A percentile compares a stretch with the other conserved stretches of the same genome.
Evolutionary conservation across 1,140 invertebrate species (phyloP).

Genomic region (Drosophila ficusphila): DNA sequence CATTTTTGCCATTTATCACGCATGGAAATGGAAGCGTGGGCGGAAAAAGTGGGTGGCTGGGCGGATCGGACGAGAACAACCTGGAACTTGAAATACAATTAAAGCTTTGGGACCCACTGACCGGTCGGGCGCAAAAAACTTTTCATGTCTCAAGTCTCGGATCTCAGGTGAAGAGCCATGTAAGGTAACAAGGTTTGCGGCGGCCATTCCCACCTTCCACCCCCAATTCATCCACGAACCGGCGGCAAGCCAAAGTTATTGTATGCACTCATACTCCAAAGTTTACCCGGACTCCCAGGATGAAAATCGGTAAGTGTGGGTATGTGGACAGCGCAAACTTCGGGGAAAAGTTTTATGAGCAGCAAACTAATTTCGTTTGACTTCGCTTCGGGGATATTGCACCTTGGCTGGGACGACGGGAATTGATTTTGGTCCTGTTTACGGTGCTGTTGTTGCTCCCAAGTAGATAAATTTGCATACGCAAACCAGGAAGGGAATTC

Average conservation of each 20-base stretch:
- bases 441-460: slow-evolving; percentile 7
- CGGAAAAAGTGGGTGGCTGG: not conserved
- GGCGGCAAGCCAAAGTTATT: slow-evolving; percentile 40
- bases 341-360: slow-evolving; percentile 68
- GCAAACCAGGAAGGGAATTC: not conserved
- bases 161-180: slow-evolving; percentile 43
- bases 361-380: slow-evolving; percentile 67
- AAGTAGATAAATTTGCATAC: slow-evolving; percentile 29
- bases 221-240: not conserved
- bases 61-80: slow-evolving; percentile 6
- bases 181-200: slow-evolving; percentile 19
- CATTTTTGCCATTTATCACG: slow-evolving; percentile 57
- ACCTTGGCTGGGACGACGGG: slow-evolving; percentile 49
- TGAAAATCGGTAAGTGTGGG: not conserved
- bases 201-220: not conserved
- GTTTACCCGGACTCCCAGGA: not conserved
- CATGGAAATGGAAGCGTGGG: slow-evolving; percentile 43
- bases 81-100: slow-evolving; percentile 71
- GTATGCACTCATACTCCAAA: slow-evolving; percentile 19
- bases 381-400: slow-evolving; percentile 54
- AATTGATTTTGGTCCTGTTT: slow-evolving; percentile 59
- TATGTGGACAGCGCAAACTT: slow-evolving; percentile 54
- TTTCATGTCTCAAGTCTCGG: slow-evolving; percentile 52
- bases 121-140: slow-evolving; percentile 33
- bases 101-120: slow-evolving; percentile 65